A percentile compares a stretch with the other conserved stretches of the same genome.
Conservation (phyloP, 1,140 invertebrate species). For the Pseudomyrmex sp. region DNA sequence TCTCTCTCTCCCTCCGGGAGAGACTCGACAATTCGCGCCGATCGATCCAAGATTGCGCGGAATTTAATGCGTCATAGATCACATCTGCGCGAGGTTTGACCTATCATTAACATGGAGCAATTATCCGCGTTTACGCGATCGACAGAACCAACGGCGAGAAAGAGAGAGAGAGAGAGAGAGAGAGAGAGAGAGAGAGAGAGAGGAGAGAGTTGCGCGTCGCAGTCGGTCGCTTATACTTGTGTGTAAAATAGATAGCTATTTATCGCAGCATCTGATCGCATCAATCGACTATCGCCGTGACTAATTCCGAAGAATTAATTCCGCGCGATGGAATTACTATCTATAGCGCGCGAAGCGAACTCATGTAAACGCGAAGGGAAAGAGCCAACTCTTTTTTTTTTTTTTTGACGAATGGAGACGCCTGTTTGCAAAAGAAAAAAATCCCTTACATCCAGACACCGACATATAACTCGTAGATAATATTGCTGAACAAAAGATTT, state of each 20-base stretch:
- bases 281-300: constrained; percentile 55
- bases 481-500: constrained; percentile 10
- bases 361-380: constrained; percentile 51
- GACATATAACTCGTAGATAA: constrained; percentile 2
- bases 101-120: constrained; percentile 68
- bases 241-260: constrained; percentile 47
- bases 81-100: constrained; percentile 51
- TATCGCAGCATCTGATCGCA: constrained; percentile 53
- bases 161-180: too few relatives aligned
- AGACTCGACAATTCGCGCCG: constrained; percentile 55
- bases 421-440: constrained; percentile 27
- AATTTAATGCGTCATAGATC: constrained; percentile 51
- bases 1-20: too few relatives aligned
- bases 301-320: constrained; percentile 61
- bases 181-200: background rate
- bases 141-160: constrained; percentile 15
- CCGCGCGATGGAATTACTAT: constrained; percentile 55
- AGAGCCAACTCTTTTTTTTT: background rate
- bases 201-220: constrained; percentile 2
- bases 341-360: constrained; percentile 32
- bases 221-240: constrained; percentile 28
- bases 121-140: constrained; percentile 68
- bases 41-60: constrained; percentile 72
- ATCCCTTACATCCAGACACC: constrained; percentile 42
- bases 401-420: constrained; percentile 9